Evolutionary conservation across 2,888 invertebrate genomes (phyloP).

Genomic region (Leucozona laternaria): DNA sequence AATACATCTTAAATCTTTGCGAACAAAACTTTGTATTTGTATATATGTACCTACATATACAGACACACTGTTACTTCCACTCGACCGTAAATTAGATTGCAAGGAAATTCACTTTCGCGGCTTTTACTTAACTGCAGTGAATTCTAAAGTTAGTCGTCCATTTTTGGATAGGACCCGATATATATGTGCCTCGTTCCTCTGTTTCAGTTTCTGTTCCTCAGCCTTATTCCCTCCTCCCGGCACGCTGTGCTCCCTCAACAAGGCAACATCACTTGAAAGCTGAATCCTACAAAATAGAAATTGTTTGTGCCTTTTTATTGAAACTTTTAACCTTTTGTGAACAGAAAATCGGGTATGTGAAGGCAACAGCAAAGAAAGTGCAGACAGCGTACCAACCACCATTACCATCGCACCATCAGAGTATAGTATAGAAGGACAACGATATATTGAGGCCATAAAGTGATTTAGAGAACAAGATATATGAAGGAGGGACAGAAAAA

Average conservation of each 20-base stretch:
- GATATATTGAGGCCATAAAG: constrained; percentile 47
- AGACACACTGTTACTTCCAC: constrained; percentile 29
- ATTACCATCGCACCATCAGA: neutral
- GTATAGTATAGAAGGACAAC: constrained; percentile 26
- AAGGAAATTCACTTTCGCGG: constrained; percentile 47
- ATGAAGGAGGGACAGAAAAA: neutral
- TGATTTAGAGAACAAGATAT: constrained; percentile 46
- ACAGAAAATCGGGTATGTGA: neutral
- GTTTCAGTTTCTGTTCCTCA: neutral
- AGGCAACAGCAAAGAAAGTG: constrained; percentile 20
- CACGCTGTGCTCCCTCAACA: neutral
- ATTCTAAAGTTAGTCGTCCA: constrained; percentile 55
- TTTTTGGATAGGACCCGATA: neutral
- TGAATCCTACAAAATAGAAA: constrained; percentile 43
- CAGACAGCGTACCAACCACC: constrained; percentile 30
- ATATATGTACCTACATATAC: too few species aligned
- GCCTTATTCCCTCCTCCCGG: neutral
- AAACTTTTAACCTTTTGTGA: constrained; percentile 55
- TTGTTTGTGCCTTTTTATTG: constrained; percentile 28
- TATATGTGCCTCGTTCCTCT: neutral
- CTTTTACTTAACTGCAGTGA: constrained; percentile 44
- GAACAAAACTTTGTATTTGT: too few species aligned
- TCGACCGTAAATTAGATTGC: constrained; percentile 64
- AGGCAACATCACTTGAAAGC: neutral
- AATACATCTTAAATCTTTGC: constrained; percentile 9